phyloP scores from a whole-genome alignment of 2,888 invertebrate species.

The Steinernema scapterisci region DNA sequence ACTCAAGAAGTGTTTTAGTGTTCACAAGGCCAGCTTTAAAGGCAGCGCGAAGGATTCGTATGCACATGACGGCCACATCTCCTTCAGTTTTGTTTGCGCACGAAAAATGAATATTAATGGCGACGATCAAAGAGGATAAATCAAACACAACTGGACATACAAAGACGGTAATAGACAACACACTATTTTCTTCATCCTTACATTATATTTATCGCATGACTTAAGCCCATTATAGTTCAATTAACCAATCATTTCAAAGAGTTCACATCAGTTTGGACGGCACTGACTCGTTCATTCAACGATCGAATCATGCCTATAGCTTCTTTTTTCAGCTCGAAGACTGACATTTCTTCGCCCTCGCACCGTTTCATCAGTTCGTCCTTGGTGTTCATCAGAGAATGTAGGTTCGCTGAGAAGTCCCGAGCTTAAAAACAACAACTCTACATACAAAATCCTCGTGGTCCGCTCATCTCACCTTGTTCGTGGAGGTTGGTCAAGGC shows the following conservation, averaged over 20 bases:
- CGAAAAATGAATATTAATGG: slow-evolving; percentile 21
- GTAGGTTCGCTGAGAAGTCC: slow-evolving; percentile 18
- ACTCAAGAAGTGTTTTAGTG: neutral
- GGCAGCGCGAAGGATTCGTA: neutral
- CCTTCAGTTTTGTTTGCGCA: slow-evolving; percentile 18
- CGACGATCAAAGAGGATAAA: neutral
- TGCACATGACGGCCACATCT: neutral
- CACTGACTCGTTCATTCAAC: neutral
- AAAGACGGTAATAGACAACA: too few species aligned
- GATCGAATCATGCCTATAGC: neutral
- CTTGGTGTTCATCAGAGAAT: slow-evolving; percentile 5
- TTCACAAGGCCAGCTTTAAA: neutral
- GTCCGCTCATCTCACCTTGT: neutral
- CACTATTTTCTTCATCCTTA: too few species aligned
- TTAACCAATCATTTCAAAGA: neutral
- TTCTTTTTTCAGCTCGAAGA: slow-evolving; percentile 16
- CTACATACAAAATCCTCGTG: neutral
- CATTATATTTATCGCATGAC: too few species aligned
- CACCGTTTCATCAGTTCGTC: slow-evolving; percentile 1
- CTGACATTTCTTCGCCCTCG: slow-evolving; percentile 3
- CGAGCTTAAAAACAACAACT: neutral
- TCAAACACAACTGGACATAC: neutral
- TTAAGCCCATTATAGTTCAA: neutral
- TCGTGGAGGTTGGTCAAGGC: slow-evolving; percentile 19
- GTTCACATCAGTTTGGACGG: neutral